phyloP scores from a whole-genome alignment of 2,888 invertebrate genomes.

The Pogonocherus hispidulus region DNA sequence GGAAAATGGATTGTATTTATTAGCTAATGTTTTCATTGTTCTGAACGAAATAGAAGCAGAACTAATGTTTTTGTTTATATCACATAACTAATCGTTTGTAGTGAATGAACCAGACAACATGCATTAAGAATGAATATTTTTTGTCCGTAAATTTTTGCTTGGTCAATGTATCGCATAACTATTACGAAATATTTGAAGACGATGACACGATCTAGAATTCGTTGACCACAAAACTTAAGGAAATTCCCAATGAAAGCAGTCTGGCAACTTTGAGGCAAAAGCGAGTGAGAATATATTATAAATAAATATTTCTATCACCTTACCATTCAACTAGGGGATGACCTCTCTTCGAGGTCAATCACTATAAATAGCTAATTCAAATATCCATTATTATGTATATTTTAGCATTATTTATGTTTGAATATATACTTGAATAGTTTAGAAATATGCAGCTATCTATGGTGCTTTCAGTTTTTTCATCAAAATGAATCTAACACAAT shows the following conservation, averaged over 20 bases:
- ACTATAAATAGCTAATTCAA: not conserved
- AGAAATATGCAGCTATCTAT: too few species aligned
- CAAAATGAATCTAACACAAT: too few species aligned
- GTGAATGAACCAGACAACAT: too few species aligned
- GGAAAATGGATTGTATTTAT: too few species aligned
- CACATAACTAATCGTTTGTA: too few species aligned
- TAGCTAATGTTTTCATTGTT: too few species aligned
- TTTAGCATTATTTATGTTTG: not conserved
- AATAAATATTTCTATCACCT: not conserved
- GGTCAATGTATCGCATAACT: not conserved
- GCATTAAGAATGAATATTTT: too few species aligned
- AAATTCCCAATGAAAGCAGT: not conserved
- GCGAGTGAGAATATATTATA: not conserved
- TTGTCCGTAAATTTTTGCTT: not conserved
- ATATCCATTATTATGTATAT: too few species aligned
- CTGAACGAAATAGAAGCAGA: too few species aligned
- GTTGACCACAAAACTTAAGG: not conserved
- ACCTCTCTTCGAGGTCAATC: not conserved
- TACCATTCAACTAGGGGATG: constrained; percentile 2
- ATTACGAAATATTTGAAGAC: not conserved
- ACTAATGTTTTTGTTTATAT: too few species aligned
- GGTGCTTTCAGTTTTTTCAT: too few species aligned
- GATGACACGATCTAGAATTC: not conserved
- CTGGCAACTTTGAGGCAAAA: constrained; percentile 1
- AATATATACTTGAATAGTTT: not conserved